Conservation (phyloP, 1,140 invertebrate genomes). For the Riptortus pedestris region DNA sequence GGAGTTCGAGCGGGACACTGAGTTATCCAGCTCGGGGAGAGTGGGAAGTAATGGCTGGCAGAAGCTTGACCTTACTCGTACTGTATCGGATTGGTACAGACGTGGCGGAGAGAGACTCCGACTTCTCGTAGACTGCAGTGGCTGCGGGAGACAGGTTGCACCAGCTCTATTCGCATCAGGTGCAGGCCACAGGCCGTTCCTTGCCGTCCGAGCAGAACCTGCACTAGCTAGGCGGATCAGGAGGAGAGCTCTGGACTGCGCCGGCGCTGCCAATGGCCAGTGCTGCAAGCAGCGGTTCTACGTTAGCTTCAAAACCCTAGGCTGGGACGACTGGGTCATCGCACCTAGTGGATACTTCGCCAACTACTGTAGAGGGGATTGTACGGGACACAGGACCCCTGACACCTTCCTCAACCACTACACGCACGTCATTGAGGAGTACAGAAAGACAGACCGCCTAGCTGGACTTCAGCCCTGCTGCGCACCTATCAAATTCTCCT, state of each 20-base stretch:
- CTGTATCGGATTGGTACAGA: slow-evolving; percentile 60
- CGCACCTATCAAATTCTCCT: slow-evolving; percentile 83
- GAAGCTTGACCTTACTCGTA: slow-evolving; percentile 68
- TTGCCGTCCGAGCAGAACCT: slow-evolving; percentile 69
- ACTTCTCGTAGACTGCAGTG: slow-evolving; percentile 72
- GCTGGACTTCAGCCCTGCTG: slow-evolving; percentile 79
- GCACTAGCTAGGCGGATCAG: slow-evolving; percentile 49
- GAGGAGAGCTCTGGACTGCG: slow-evolving; percentile 71
- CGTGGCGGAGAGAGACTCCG: slow-evolving; percentile 49
- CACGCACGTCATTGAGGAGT: slow-evolving; percentile 80
- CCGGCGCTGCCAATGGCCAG: slow-evolving; percentile 57
- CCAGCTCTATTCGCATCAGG: slow-evolving; percentile 33
- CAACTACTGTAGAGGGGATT: slow-evolving; percentile 88
- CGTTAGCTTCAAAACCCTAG: slow-evolving; percentile 78
- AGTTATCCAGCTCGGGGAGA: slow-evolving; percentile 59
- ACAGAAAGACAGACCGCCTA: slow-evolving; percentile 60
- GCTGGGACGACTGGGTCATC: slow-evolving; percentile 93
- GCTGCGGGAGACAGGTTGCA: slow-evolving; percentile 61
- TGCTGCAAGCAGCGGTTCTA: slow-evolving; percentile 87
- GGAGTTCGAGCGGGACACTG: slow-evolving; percentile 48
- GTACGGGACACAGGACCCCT: slow-evolving; percentile 60
- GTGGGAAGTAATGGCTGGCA: slow-evolving; percentile 63
- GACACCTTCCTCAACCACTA: slow-evolving; percentile 78
- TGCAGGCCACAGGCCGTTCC: slow-evolving; percentile 54
- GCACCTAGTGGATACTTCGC: slow-evolving; percentile 76